Percentiles rank a stretch among this genome's conserved stretches.
Conservation (phyloP, 2,797 vertebrate genomes). For the Chelon auratus region DNA sequence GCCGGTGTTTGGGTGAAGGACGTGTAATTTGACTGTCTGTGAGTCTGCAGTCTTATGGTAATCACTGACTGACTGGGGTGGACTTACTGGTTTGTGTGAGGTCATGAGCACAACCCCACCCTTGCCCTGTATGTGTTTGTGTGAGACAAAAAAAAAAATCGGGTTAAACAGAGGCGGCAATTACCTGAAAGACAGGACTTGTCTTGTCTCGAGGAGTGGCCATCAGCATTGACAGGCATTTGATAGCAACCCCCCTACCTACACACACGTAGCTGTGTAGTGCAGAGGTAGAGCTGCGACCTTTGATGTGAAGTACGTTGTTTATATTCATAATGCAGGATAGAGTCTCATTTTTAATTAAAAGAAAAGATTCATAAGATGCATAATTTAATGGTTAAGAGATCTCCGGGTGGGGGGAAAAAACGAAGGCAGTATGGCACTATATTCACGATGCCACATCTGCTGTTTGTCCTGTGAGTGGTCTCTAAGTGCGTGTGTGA, state of each 20-base stretch:
- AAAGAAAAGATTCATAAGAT: background rate
- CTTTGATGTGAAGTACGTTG: background rate
- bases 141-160: slow-evolving; percentile 27
- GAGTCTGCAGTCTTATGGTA: slow-evolving; percentile 63
- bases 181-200: slow-evolving; percentile 66
- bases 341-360: slow-evolving; percentile 4
- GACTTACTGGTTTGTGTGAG: slow-evolving; percentile 67
- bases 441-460: slow-evolving; percentile 18
- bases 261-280: slow-evolving; percentile 14
- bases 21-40: slow-evolving; percentile 71
- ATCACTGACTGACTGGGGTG: slow-evolving; percentile 41
- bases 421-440: background rate
- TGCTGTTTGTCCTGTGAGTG: slow-evolving; percentile 45
- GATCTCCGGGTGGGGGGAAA: background rate
- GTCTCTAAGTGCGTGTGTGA: slow-evolving; percentile 26
- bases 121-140: slow-evolving; percentile 22
- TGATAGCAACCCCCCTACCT: slow-evolving; percentile 17
- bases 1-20: slow-evolving; percentile 50
- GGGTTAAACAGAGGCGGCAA: slow-evolving; percentile 28
- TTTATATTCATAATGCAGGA: slow-evolving; percentile 10
- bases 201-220: slow-evolving; percentile 57
- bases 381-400: slow-evolving; percentile 2
- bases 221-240: slow-evolving; percentile 44
- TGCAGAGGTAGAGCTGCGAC: background rate
- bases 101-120: slow-evolving; percentile 47